These are phyloP conservation scores for Leptatherina wallacei DNA, from an alignment of 2,797 vertebrate genomes.

Conservation along the genomic window DNA sequence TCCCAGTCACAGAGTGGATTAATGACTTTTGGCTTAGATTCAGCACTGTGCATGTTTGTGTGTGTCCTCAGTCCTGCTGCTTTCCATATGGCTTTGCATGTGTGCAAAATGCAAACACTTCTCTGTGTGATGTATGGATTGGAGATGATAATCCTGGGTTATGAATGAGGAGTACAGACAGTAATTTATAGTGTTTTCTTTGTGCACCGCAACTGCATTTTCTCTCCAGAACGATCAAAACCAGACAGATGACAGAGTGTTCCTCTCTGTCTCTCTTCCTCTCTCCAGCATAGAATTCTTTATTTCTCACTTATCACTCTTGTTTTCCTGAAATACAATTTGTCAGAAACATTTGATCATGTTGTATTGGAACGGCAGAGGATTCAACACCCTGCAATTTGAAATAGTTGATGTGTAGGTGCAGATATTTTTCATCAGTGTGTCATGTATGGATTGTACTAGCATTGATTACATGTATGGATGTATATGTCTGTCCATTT, in stretches of 20 bases:
- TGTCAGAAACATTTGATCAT: slow-evolving; percentile 51
- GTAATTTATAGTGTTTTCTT: slow-evolving; percentile 80
- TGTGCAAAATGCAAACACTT: slow-evolving; percentile 62
- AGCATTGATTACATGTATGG: neutral
- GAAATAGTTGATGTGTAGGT: slow-evolving; percentile 33
- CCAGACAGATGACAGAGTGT: slow-evolving; percentile 58
- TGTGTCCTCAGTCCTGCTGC: slow-evolving; percentile 35
- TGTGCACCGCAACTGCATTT: slow-evolving; percentile 64
- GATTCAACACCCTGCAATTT: slow-evolving; percentile 33
- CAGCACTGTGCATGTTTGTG: slow-evolving; percentile 26
- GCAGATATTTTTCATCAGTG: slow-evolving; percentile 48
- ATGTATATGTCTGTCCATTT: slow-evolving; percentile 28
- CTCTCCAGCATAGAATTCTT: slow-evolving; percentile 45
- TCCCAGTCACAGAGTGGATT: slow-evolving; percentile 66
- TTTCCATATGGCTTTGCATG: slow-evolving; percentile 59
- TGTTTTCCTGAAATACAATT: slow-evolving; percentile 39
- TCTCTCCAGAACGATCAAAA: slow-evolving; percentile 52
- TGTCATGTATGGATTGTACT: slow-evolving; percentile 29
- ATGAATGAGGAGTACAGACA: slow-evolving; percentile 69
- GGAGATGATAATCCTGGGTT: slow-evolving; percentile 73
- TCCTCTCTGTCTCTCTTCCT: slow-evolving; percentile 33
- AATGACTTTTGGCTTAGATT: slow-evolving; percentile 61
- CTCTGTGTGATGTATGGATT: slow-evolving; percentile 70
- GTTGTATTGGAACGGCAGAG: slow-evolving; percentile 38
- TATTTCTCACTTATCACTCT: slow-evolving; percentile 41